Conservation (phyloP, 2,888 invertebrate genomes). For the Drosophila vallismaia region DNA sequence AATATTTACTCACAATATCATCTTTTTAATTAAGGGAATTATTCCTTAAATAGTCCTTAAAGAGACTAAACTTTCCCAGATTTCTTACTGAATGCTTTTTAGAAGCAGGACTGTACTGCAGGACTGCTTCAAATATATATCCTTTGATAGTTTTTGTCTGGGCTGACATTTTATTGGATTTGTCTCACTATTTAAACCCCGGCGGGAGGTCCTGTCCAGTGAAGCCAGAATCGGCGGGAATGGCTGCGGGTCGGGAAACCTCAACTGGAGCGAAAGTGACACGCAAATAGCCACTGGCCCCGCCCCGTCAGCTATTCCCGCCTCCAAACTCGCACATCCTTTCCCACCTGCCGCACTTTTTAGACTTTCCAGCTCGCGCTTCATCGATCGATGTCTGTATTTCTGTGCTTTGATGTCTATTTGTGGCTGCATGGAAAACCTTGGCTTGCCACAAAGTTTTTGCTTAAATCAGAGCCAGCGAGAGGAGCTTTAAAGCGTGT, state of each 20-base stretch:
- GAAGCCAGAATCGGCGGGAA: constrained; percentile 56
- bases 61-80: background rate
- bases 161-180: constrained; percentile 32
- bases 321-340: background rate
- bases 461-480: constrained; percentile 27
- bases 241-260: constrained; percentile 25
- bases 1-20: too few relatives aligned
- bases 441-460: constrained; percentile 13
- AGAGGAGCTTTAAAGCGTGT: constrained; percentile 51
- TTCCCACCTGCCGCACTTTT: background rate
- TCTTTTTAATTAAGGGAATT: too few relatives aligned
- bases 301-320: background rate
- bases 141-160: constrained; percentile 15
- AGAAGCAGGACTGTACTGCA: background rate
- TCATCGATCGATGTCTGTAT: constrained; percentile 45
- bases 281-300: constrained; percentile 68
- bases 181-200: constrained; percentile 61
- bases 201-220: constrained; percentile 47
- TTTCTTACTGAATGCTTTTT: background rate
- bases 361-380: constrained; percentile 31
- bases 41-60: background rate
- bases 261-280: constrained; percentile 63
- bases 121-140: background rate
- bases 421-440: constrained; percentile 44
- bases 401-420: constrained; percentile 71